A percentile compares a stretch with the other conserved stretches of the same genome.
Evolutionary conservation across 1,140 invertebrate species (phyloP).

Genomic region (Listronotus bonariensis): DNA sequence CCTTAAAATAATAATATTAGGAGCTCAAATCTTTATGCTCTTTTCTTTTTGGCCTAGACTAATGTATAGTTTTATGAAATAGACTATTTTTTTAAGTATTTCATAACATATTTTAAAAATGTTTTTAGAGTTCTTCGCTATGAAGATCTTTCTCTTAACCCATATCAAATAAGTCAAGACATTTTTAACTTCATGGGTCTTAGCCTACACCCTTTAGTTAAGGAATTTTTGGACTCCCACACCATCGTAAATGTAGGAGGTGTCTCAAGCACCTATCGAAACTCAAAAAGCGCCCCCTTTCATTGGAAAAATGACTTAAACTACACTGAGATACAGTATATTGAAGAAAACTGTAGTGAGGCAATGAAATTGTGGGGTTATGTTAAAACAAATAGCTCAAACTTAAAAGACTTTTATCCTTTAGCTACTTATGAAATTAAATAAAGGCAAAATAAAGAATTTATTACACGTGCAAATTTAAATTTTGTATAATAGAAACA

Average conservation of each 20-base stretch:
- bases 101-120: background rate
- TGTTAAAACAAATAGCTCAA: slow-evolving; percentile 59
- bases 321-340: slow-evolving; percentile 68
- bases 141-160: slow-evolving; percentile 81
- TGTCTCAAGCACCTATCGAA: slow-evolving; percentile 80
- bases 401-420: slow-evolving; percentile 63
- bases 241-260: slow-evolving; percentile 78
- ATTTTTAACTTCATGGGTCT: slow-evolving; percentile 79
- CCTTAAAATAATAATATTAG: too few relatives aligned
- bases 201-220: slow-evolving; percentile 69
- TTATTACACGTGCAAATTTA: too few relatives aligned
- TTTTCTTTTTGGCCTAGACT: too few relatives aligned
- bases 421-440: slow-evolving; percentile 55
- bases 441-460: slow-evolving; percentile 1
- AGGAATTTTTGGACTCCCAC: slow-evolving; percentile 78
- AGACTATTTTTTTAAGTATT: background rate
- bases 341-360: slow-evolving; percentile 68
- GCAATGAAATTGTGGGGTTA: slow-evolving; percentile 87
- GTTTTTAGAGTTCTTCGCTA: slow-evolving; percentile 74
- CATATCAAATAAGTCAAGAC: slow-evolving; percentile 70
- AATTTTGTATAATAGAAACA: too few relatives aligned
- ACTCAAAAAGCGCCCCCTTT: slow-evolving; percentile 81
- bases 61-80: too few relatives aligned
- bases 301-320: slow-evolving; percentile 82
- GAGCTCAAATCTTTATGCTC: too few relatives aligned